Base-by-base conservation (phyloP, 2,888 invertebrate genomes). In the Hyposoter didymator region DNA sequence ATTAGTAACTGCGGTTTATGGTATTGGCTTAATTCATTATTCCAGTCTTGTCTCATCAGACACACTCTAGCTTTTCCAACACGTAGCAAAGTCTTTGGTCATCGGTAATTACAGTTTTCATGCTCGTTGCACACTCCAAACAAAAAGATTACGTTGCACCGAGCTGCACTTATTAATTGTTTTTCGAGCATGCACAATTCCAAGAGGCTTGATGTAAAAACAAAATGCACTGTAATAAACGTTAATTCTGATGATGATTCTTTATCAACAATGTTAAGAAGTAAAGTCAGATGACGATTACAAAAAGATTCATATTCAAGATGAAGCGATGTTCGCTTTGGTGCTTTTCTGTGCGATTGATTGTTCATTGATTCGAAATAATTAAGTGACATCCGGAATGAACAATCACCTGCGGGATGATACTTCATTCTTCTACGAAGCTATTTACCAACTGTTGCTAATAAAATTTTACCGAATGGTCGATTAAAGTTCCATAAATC, bases 21-120 rank as follows among this genome's bases (percentile, higher is more conserved):
- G 67, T 69, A 59, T 55, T 66, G 19, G 72, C 28, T 73, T 73
- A 32, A 32, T 19, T 67, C 59, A 81, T 73, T 74, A 73, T 67
- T 81, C 49, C 32, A n/a, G 55, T 73, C 66, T 67, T 81, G 73
- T 74, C 47, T 66, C 52, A 28, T 39, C 66, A 32, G 22, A 28
- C 43, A 28, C 43, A 45, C 55, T 49, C 72, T 19, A 39, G 55
- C 66, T 52, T 67, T 52, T 49, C 64, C 70, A 22, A 22, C 45
- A 62, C 66, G 66, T 66, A 67, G 55, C 55, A 17, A 6, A 28
- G 28, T 14, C 80, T 55, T 66, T 32, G 73, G 55, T 81, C 66
- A 74, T 81, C 74, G 55, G 66, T 81, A 74, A 81, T 74, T 64
- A 73, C 66, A 28, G 66, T 66, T 67, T 66, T 67, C 43, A 39